Evolutionary conservation across 2,888 invertebrate genomes (phyloP).

Genomic region (Corbicula japonica): DNA sequence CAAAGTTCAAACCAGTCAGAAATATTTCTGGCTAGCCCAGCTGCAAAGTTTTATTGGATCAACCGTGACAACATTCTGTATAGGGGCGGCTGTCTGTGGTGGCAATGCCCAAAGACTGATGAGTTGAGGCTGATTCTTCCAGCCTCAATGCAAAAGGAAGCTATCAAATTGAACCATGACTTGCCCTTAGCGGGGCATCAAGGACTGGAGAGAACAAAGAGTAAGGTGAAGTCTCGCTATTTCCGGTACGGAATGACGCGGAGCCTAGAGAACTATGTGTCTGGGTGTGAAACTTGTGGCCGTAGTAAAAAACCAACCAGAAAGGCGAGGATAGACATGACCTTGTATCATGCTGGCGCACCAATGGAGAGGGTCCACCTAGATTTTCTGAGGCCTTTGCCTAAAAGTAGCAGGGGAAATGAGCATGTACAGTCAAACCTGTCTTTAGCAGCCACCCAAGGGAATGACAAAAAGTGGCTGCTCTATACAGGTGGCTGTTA

Average conservation of each 20-base stretch:
- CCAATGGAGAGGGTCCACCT: too few relatives aligned
- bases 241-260: constrained; percentile 23
- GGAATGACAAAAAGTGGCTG: too few relatives aligned
- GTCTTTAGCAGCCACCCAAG: too few relatives aligned
- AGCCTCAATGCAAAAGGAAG: not conserved
- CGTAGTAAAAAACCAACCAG: constrained; percentile 18
- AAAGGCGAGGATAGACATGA: constrained; percentile 1
- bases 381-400: too few relatives aligned
- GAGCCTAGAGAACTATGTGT: constrained; percentile 10
- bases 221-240: constrained; percentile 7
- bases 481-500: too few relatives aligned
- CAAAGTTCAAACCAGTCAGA: constrained; percentile 13
- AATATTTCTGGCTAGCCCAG: constrained; percentile 6
- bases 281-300: constrained; percentile 13
- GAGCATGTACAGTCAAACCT: constrained; percentile 9
- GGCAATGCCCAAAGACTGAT: not conserved
- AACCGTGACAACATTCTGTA: constrained; percentile 13
- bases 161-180: constrained; percentile 5
- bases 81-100: constrained; percentile 48
- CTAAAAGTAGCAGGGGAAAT: constrained; percentile 22
- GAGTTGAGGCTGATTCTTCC: not conserved
- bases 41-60: constrained; percentile 33
- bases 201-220: constrained; percentile 27
- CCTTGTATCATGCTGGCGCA: not conserved
- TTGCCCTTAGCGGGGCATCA: constrained; percentile 36